phyloP scores from a whole-genome alignment of 2,888 invertebrate species.

The Apeira syringaria region DNA sequence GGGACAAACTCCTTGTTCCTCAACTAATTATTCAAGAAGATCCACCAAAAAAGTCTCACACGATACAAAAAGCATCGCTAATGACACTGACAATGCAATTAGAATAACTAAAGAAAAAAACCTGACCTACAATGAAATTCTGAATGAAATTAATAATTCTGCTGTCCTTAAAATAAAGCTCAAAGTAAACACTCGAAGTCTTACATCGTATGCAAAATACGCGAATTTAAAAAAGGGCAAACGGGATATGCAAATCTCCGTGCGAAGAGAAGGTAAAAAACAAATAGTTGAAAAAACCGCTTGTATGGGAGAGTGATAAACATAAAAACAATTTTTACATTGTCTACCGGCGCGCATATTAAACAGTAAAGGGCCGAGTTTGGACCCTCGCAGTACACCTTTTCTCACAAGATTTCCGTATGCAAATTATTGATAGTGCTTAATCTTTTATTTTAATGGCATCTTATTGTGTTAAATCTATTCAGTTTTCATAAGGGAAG shows the following conservation, averaged over 20 bases:
- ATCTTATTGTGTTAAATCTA: constrained; percentile 75
- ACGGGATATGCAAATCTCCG: constrained; percentile 81
- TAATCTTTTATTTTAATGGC: constrained; percentile 83
- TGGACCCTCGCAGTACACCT: constrained; percentile 59
- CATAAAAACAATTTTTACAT: constrained; percentile 76
- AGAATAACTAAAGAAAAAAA: constrained; percentile 66
- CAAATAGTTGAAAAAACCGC: constrained; percentile 74
- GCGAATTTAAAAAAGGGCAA: constrained; percentile 62
- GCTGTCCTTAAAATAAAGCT: constrained; percentile 75
- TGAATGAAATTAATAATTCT: constrained; percentile 71
- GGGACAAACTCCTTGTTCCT: constrained; percentile 74
- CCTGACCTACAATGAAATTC: constrained; percentile 61
- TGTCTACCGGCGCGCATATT: constrained; percentile 65
- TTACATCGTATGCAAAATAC: constrained; percentile 70
- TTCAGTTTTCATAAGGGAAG: constrained; percentile 60
- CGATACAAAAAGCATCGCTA: constrained; percentile 65
- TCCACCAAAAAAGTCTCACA: constrained; percentile 57
- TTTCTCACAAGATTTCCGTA: constrained; percentile 73
- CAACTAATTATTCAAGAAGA: constrained; percentile 71
- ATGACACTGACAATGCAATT: constrained; percentile 65
- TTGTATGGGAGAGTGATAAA: constrained; percentile 74
- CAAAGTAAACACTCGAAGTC: constrained; percentile 71
- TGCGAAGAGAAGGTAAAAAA: constrained; percentile 79
- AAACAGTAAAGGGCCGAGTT: constrained; percentile 53
- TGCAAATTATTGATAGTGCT: constrained; percentile 72